phyloP scores from a whole-genome alignment of 2,888 invertebrate species.

The Euproctis similis region DNA sequence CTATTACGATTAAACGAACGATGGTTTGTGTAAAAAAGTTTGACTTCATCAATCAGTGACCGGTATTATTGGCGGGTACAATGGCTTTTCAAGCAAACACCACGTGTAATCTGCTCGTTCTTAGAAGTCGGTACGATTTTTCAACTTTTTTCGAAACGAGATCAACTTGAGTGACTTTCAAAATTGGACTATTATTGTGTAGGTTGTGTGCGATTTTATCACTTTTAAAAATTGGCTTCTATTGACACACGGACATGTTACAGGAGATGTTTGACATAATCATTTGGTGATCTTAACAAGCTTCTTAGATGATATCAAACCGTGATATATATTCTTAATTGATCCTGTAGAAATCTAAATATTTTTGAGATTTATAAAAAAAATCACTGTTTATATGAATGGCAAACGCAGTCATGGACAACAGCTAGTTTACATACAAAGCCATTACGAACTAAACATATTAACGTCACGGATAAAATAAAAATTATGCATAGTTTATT shows the following conservation, averaged over 20 bases:
- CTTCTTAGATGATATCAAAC: constrained; percentile 3
- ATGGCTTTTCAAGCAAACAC: constrained; percentile 53
- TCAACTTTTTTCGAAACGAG: constrained; percentile 51
- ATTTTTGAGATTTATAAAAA: too few species aligned
- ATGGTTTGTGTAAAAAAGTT: constrained; percentile 55
- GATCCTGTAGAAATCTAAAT: too few species aligned
- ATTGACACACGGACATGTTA: constrained; percentile 13
- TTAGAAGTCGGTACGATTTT: constrained; percentile 55
- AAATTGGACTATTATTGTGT: constrained; percentile 16
- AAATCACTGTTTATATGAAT: too few species aligned
- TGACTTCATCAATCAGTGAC: constrained; percentile 69
- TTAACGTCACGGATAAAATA: too few species aligned
- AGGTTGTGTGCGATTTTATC: constrained; percentile 24
- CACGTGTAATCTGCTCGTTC: constrained; percentile 53
- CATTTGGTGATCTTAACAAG: constrained; percentile 5
- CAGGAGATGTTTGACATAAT: constrained; percentile 9
- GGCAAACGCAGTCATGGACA: too few species aligned
- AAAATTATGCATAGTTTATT: too few species aligned
- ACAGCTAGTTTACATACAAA: too few species aligned
- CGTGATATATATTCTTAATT: too few species aligned
- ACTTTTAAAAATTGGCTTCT: constrained; percentile 22
- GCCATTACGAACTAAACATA: too few species aligned
- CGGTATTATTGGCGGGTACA: constrained; percentile 68
- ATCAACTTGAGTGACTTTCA: constrained; percentile 43
- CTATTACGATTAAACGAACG: constrained; percentile 52